Percentiles rank a stretch among this genome's conserved stretches.
Evolutionary conservation across 2,797 vertebrate species (phyloP).

Genomic region (Labroides dimidiatus): DNA sequence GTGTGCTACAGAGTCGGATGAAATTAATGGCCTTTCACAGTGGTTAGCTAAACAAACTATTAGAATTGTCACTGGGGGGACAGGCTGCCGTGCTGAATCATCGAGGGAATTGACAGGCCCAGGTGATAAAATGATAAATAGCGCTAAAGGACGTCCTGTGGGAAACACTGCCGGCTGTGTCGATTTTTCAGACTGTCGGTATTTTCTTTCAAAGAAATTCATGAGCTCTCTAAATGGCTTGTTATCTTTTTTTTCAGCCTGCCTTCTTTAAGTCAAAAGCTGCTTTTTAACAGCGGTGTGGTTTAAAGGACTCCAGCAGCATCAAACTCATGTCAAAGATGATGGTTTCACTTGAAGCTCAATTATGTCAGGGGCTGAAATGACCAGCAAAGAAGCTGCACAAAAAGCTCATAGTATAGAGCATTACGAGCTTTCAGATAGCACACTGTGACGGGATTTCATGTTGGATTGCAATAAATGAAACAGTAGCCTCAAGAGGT

Average conservation of each 20-base stretch:
- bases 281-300: background rate
- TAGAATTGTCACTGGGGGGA: slow-evolving; percentile 53
- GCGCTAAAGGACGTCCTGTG: slow-evolving; percentile 41
- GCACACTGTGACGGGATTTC: background rate
- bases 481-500: background rate
- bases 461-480: background rate
- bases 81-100: slow-evolving; percentile 58
- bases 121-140: slow-evolving; percentile 58
- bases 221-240: slow-evolving; percentile 20
- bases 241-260: slow-evolving; percentile 22
- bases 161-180: slow-evolving; percentile 44
- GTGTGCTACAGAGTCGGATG: slow-evolving; percentile 30
- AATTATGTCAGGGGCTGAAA: background rate
- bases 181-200: slow-evolving; percentile 20
- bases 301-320: slow-evolving; percentile 8
- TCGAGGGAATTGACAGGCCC: slow-evolving; percentile 41
- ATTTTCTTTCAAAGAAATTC: slow-evolving; percentile 18
- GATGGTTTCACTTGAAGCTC: slow-evolving; percentile 13
- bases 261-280: slow-evolving; percentile 22
- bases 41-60: slow-evolving; percentile 71
- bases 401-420: background rate
- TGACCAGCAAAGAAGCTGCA: background rate
- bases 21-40: slow-evolving; percentile 71
- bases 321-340: slow-evolving; percentile 3
- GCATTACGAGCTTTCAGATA: background rate